Evolutionary conservation across 2,888 invertebrate genomes (phyloP).

Genomic region (Entomobrya multifasciata): DNA sequence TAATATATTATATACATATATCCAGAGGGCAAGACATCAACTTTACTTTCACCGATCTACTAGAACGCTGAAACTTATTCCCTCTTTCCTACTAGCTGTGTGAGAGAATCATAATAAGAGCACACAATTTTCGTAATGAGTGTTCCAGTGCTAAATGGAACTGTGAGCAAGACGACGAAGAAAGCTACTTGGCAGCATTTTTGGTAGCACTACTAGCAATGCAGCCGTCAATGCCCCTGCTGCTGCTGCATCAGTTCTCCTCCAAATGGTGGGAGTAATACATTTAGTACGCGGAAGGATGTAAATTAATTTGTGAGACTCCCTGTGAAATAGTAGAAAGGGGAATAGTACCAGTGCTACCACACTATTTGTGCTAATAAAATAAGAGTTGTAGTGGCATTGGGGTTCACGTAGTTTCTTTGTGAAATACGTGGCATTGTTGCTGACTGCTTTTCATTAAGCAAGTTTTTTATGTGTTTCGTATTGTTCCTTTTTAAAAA

Average conservation of each 20-base stretch:
- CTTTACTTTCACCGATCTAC: constrained; percentile 3
- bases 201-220: background rate
- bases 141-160: constrained; percentile 34
- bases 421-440: no score
- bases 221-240: background rate
- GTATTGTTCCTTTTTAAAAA: background rate
- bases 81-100: constrained; percentile 2
- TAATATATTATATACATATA: background rate
- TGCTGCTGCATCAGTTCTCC: background rate
- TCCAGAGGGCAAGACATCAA: constrained; percentile 13
- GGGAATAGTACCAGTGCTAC: background rate
- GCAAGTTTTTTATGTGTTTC: background rate
- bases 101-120: constrained; percentile 28
- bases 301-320: constrained; percentile 49
- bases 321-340: background rate
- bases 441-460: background rate
- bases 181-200: constrained; percentile 23
- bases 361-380: constrained; percentile 16
- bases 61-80: no score
- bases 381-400: background rate
- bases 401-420: no score
- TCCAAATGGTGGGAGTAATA: background rate
- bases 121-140: constrained; percentile 47
- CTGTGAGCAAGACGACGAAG: constrained; percentile 6
- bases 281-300: constrained; percentile 19